Evolutionary conservation across 2,113 vertebrate genomes (phyloP), one percentile per base, ranked within the genome.

Genomic region (Pleuronectes platessa): DNA sequence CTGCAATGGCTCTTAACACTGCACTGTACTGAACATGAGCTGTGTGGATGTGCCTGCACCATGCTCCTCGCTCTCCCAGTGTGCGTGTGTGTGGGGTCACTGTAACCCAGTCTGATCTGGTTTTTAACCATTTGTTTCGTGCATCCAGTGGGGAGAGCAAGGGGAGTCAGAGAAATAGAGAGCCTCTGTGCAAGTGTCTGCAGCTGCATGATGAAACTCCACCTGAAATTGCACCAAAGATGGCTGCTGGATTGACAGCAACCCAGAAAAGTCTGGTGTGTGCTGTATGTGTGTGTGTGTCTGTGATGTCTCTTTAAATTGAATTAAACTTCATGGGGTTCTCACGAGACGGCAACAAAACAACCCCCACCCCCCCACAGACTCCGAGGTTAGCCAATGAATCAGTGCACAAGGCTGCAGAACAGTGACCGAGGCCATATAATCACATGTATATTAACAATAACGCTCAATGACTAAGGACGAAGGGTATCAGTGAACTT

Each of bases 401-500:
- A 37, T 49, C 15, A 40, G n/a, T 49, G 23, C 1, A n/a, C 0
- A 27, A 21, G 26, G 26, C 15, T 17, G 53, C 51, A 53, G 4
- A 10, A 37, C 35, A 37, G 8, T 37, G 35, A 37, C 35, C 17
- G 49, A 13, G 17, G 49, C 5, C 12, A 17, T 47, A 17, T 47
- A 5, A 15, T 51, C 47, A 17, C 5, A 20, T 51, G 3, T 5
- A 47, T 51, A 20, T 20, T 6, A 20, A 51, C 49, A 2, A 18
- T 10, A 15, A n/a, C 3, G 0, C 0, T 45, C 1, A 51, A 59
- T 51, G 5, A 42, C 2, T 65, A 26, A 65, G 79, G 12, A 1
- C 26, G 14, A 0, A 37, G n/a, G 59, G 51, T 17, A 55, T 17
- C 5, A n/a, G n/a, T 91, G 90, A 91, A 93, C 93, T 94, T 93